Evolutionary conservation across 1,140 invertebrate species (phyloP), one percentile per base, ranked within the genome.

Genomic region (Brachionus manjavacas): DNA sequence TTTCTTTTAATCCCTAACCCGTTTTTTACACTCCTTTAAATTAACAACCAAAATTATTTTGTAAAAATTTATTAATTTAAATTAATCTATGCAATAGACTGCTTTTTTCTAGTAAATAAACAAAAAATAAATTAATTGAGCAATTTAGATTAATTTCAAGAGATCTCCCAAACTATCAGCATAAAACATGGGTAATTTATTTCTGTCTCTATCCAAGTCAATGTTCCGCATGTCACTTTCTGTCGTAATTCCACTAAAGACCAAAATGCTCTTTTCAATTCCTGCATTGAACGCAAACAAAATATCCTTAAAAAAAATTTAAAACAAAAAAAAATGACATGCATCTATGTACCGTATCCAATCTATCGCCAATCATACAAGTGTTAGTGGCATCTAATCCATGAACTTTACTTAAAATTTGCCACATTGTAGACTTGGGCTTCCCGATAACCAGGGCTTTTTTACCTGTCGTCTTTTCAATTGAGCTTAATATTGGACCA

Each of bases 331-430:
- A 74, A 74, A 74, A 25, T 35, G 8, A 8, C 20, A 76, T 23
- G 8, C 31, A 76, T 46, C 20, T 11, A 76, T 23, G 8, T 52
- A 76, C 72, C 20, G 76, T 31, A 60, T 31, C 85, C 87, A 87
- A 89, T 87, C 92, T 93, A 89, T 99, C 96, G 1, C 96, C 96
- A 88, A 98, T 94, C 95, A 98, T 97, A 9, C 98, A 88, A 6
- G 95, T 96, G 78, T 94, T 92, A n/a, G 91, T 89, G 0, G 94
- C 93, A 88, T 94, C 89, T 8, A 98, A 90, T 0, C 92, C 91
- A 87, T 92, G 92, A 28, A 85, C 85, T 20, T 85, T 49, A 85
- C 85, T 7, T 3, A 89, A 87, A 86, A 89, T 90, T 11, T 93
- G 90, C 85, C 92, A 91, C 81, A 94, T 91, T 46, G 91, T 91